phyloP scores from a whole-genome alignment of 2,888 invertebrate species.

The Drepana falcataria region DNA sequence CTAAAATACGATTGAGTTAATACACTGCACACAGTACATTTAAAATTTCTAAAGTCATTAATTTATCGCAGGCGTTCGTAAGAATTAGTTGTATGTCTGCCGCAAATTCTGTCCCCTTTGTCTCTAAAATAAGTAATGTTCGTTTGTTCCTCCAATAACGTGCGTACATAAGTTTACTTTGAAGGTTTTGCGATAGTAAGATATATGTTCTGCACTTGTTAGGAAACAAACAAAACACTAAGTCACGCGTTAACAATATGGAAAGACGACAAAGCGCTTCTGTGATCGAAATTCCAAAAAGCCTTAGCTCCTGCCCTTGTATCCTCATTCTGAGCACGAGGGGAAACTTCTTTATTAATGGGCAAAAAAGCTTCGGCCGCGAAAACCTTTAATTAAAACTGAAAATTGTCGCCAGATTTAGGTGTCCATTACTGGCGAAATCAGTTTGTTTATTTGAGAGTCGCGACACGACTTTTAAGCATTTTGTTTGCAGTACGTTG shows the following conservation, averaged over 20 bases:
- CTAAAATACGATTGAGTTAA: too few relatives aligned
- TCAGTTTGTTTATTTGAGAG: constrained; percentile 19
- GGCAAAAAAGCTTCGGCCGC: constrained; percentile 2
- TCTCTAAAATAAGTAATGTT: not conserved
- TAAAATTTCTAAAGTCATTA: too few relatives aligned
- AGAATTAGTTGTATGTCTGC: not conserved
- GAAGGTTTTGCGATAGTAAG: not conserved
- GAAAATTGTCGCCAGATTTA: constrained; percentile 22
- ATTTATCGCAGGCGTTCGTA: not conserved
- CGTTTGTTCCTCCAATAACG: not conserved
- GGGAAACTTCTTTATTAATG: constrained; percentile 3
- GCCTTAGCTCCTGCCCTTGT: constrained; percentile 11
- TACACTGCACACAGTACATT: too few relatives aligned
- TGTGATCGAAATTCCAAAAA: constrained; percentile 27
- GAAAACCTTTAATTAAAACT: constrained; percentile 39
- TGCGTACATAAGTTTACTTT: not conserved
- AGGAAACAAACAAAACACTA: not conserved
- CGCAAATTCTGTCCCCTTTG: not conserved
- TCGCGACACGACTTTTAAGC: constrained; percentile 8
- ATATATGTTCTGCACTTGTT: not conserved
- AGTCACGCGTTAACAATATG: not conserved
- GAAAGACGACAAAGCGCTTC: not conserved
- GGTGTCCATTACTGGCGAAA: constrained; percentile 14
- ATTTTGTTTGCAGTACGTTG: constrained; percentile 13
- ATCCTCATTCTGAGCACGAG: not conserved